Percentiles rank a stretch among this genome's conserved stretches.
These are phyloP conservation scores for Madoqua kirkii DNA, from an alignment of 2,113 vertebrate genomes.

Conservation along the genomic window DNA sequence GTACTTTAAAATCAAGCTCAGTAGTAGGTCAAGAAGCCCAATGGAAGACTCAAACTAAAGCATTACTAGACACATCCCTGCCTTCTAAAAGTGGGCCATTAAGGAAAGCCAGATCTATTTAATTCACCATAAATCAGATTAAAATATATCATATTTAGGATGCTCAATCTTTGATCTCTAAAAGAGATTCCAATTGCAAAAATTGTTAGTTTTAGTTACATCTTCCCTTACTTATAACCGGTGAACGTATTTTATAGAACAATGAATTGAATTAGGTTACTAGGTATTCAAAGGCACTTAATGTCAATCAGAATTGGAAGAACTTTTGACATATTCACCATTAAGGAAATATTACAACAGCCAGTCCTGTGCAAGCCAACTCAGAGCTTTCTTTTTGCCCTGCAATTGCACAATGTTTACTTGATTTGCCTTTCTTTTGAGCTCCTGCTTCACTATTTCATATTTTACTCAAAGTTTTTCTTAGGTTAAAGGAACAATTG, in stretches of 20 bases:
- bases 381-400: not conserved
- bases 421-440: not conserved
- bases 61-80: not conserved
- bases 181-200: not conserved
- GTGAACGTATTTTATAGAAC: not conserved
- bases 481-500: slow-evolving; percentile 5
- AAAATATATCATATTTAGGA: not conserved
- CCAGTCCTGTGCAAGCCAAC: not conserved
- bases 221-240: not conserved
- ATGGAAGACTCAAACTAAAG: not conserved
- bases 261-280: not conserved
- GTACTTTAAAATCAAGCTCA: not conserved
- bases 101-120: not conserved
- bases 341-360: not conserved
- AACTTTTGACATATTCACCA: not conserved
- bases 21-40: not conserved
- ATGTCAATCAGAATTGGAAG: not conserved
- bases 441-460: not conserved
- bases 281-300: not conserved
- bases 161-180: not conserved
- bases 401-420: not conserved
- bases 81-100: not conserved
- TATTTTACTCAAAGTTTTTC: not conserved
- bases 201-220: not conserved
- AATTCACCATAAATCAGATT: not conserved